Base-by-base conservation (phyloP, 2,113 vertebrate species). In the Urocynchramus pylzowi region DNA sequence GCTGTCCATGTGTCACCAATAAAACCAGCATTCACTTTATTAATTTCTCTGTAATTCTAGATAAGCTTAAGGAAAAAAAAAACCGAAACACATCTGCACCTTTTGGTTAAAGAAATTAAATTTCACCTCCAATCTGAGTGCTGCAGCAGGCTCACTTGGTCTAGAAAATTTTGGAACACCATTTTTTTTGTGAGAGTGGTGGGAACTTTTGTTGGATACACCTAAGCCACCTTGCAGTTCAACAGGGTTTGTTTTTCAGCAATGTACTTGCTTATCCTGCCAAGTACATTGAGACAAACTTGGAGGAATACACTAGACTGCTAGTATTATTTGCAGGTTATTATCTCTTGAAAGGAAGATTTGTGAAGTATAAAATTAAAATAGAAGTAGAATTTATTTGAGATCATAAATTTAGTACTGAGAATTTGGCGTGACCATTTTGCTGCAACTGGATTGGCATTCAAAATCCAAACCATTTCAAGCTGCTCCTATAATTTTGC, bases 1-100 rank as follows among this genome's bases (percentile, higher is more conserved):
- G 20, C 12, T 54, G 23, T 37, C 17, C 17, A 13, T 0, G 2
- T 41, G 7, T 75, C 12, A 26, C 15, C 0, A 0, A n/a, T 16
- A 21, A 87, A 91, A 41, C 4, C 23, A 50, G 20, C 4, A 19
- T 31, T 33, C 31, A 22, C 5, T 60, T 59, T 28, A 61, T 61
- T 80, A 0, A 4, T 63, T 78, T 67, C 8, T 80, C 50, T 52
- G 10, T 63, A 7, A 11, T 74, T 41, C 7, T 37, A 45, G 21
- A 18, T 63, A 39, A 63, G 2, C 5, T 75, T 35, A 23, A 47
- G n/a, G n/a, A n/a, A 27, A 42, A 67, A 91, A 33, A 68, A 64
- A 52, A 3, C 2, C 1, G 13, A 41, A 41, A 22, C 31, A 13
- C 9, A 61, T 5, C 30, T 35, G 6, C 16, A 41, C 3, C 1